These are phyloP conservation scores for Pemphigus obesinymphae DNA, from an alignment of 1,140 invertebrate genomes.

Conservation along the genomic window DNA sequence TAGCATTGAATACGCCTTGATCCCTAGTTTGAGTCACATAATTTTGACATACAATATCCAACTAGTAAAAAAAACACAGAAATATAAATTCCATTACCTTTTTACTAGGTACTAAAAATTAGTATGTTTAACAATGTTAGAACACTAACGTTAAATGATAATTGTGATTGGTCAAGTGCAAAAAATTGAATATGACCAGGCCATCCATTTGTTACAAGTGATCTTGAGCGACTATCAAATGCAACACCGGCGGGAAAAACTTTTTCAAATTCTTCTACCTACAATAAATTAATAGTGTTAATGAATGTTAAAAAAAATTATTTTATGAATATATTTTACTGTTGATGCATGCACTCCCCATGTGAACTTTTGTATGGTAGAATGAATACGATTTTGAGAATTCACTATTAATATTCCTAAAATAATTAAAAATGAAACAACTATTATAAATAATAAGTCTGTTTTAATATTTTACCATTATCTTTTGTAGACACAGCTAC, in stretches of 20 bases:
- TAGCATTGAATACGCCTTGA: slow-evolving; percentile 60
- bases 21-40: slow-evolving; percentile 61
- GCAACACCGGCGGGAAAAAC: slow-evolving; percentile 62
- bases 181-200: slow-evolving; percentile 79
- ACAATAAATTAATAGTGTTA: slow-evolving; percentile 44
- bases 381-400: slow-evolving; percentile 56
- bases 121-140: background rate
- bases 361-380: slow-evolving; percentile 66
- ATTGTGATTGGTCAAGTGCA: slow-evolving; percentile 60
- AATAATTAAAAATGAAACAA: slow-evolving; percentile 18
- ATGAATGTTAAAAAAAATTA: background rate
- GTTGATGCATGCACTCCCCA: slow-evolving; percentile 51
- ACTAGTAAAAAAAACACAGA: slow-evolving; percentile 52
- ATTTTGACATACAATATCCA: slow-evolving; percentile 72
- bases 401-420: slow-evolving; percentile 65
- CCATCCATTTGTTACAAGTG: slow-evolving; percentile 70
- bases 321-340: background rate
- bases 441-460: background rate
- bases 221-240: slow-evolving; percentile 62
- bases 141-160: slow-evolving; percentile 69
- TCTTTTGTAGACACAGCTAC: slow-evolving; percentile 66
- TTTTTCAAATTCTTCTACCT: slow-evolving; percentile 51
- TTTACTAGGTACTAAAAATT: background rate
- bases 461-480: slow-evolving; percentile 58
- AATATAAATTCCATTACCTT: background rate